Base-by-base conservation (phyloP, 1,140 invertebrate species). In the Bombus balteatus region DNA sequence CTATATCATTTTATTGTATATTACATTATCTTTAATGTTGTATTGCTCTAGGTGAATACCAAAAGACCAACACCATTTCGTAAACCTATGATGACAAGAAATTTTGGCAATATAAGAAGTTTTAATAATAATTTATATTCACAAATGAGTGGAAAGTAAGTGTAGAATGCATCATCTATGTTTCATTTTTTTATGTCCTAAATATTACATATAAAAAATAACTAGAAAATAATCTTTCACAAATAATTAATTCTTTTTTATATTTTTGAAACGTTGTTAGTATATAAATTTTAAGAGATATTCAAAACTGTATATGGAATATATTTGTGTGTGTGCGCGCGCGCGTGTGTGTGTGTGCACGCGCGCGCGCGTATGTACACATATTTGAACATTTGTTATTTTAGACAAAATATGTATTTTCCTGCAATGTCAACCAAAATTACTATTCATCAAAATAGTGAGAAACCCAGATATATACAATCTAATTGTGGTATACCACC, bases 381-480 rank as follows among this genome's bases (percentile, higher is more conserved):
- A 47, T 22, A 9, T 70, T 37, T 39, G 4, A 71, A 62, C 5
- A 59, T 77, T 39, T 77, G 0, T n/a, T 77, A 57, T 18, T 66
- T 57, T 66, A 83, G 53, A 77, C 66, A 71, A 71, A 75, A 62
- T 71, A 15, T 34, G n/a, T 37, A 13, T 1, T 10, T 18, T 39
- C 12, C 41, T 34, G 3, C 37, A 41, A 74, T 68, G 37, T 22
- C 66, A n/a, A 84, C 47, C 43, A 83, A 62, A 73, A 32, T 68
- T 53, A 84, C 57, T 53, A 41, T 76, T 59, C 77, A 57, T 41
- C 25, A 25, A 65, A 79, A 87, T 70, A 74, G 39, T 5, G 65
- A 73, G 1, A 84, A 76, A 43, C 71, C 84, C 34, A 91, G 66
- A 39, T 87, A 59, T 12, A 83, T 88, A n/a, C 84, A 78, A 66